Evolutionary conservation across 2,888 invertebrate genomes (phyloP).

Genomic region (Lingula anatina): DNA sequence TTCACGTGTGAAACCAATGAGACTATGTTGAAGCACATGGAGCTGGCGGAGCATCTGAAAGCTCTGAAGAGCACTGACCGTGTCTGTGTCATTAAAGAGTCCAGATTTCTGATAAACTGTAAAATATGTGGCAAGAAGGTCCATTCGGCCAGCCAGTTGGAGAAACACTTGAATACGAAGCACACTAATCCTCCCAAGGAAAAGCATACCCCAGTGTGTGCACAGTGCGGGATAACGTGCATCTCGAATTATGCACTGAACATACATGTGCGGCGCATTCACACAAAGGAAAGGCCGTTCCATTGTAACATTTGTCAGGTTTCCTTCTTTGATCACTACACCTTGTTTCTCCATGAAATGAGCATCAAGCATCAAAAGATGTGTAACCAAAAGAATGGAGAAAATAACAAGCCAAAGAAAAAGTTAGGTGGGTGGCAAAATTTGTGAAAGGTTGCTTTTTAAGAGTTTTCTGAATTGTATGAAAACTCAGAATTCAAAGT

Average conservation of each 20-base stretch:
- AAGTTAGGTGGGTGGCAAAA: too few relatives aligned
- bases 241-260: conserved; percentile 16
- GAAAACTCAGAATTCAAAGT: too few relatives aligned
- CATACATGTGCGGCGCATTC: conserved; percentile 15
- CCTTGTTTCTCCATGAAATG: conserved; percentile 12
- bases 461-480: too few relatives aligned
- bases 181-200: conserved; percentile 23
- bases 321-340: conserved; percentile 13
- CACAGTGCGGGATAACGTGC: conserved; percentile 16
- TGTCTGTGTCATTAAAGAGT: conserved; percentile 37
- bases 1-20: conserved; percentile 22
- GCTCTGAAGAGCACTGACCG: conserved; percentile 9
- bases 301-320: conserved; percentile 13
- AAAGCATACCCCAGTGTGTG: conserved; percentile 17
- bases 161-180: conserved; percentile 24
- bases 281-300: conserved; percentile 16
- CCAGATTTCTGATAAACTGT: conserved; percentile 31
- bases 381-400: too few relatives aligned
- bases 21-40: conserved; percentile 32
- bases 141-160: conserved; percentile 28
- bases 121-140: conserved; percentile 32
- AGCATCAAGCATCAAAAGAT: conserved; percentile 14
- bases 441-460: too few relatives aligned
- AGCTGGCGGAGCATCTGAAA: conserved; percentile 19
- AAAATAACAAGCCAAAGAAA: too few relatives aligned